Conservation (phyloP, 1,140 invertebrate genomes). For the Drosophila nasuta region DNA sequence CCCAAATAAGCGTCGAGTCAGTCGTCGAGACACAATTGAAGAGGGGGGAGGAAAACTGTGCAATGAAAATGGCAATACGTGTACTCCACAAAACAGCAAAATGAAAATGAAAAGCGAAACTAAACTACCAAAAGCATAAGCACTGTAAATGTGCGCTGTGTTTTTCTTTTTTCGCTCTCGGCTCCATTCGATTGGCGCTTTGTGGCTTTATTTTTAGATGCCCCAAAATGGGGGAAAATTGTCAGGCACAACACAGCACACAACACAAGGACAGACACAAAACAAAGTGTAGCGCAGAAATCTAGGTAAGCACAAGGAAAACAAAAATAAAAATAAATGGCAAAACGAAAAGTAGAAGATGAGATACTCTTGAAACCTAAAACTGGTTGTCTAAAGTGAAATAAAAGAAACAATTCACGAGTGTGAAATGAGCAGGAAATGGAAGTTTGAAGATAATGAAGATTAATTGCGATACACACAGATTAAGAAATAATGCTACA, state of each 20-base stretch:
- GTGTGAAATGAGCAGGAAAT: background rate
- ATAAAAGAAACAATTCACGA: background rate
- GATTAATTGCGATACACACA: background rate
- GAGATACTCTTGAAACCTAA: conserved; percentile 1
- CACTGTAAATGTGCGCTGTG: conserved; percentile 52
- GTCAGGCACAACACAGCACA: conserved; percentile 21
- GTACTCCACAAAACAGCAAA: background rate
- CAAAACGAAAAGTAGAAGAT: background rate
- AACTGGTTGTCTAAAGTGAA: background rate
- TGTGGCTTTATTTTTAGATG: conserved; percentile 68
- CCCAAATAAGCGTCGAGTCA: conserved; percentile 36
- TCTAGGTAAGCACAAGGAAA: conserved; percentile 45
- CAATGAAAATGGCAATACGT: conserved; percentile 31
- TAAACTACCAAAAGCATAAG: conserved; percentile 39
- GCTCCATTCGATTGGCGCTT: conserved; percentile 40
- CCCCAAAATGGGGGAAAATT: conserved; percentile 37
- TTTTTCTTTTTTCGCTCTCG: background rate
- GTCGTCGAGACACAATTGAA: conserved; percentile 30
- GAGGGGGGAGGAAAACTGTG: conserved; percentile 1
- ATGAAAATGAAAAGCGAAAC: conserved; percentile 72
- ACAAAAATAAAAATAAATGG: conserved; percentile 29
- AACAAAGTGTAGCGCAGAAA: conserved; percentile 49
- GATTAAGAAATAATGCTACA: background rate
- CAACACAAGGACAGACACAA: conserved; percentile 32
- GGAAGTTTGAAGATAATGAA: background rate